phyloP scores from a whole-genome alignment of 2,113 vertebrate species.

The Elephantulus edwardii region DNA sequence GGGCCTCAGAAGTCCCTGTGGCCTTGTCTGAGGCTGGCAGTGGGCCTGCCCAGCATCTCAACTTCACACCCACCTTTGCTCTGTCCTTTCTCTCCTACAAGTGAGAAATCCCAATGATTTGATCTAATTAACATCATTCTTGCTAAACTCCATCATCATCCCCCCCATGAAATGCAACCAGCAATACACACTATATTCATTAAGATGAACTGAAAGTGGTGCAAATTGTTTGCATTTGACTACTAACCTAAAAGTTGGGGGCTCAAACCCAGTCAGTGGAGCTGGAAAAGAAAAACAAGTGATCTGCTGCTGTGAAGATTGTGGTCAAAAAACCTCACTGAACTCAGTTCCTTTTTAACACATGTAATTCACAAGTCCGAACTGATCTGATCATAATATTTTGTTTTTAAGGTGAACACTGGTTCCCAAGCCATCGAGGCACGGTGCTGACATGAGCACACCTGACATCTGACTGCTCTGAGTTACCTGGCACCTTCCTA shows the following conservation, averaged over 20 bases:
- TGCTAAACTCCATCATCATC: background rate
- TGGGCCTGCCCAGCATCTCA: background rate
- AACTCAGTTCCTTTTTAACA: background rate
- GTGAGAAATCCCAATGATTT: background rate
- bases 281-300: background rate
- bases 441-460: background rate
- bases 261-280: background rate
- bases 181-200: background rate
- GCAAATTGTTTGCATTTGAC: background rate
- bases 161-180: background rate
- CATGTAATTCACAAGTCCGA: background rate
- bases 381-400: background rate
- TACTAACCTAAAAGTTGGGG: background rate
- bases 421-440: background rate
- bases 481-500: background rate
- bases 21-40: background rate
- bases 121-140: background rate
- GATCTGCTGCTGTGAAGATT: background rate
- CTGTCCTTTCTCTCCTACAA: background rate
- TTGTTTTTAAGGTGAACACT: background rate
- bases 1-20: background rate
- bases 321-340: background rate
- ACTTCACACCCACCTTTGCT: background rate
- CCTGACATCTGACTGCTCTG: background rate
- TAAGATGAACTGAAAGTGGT: background rate